Conservation (phyloP, 2,797 vertebrate species). For the Neosalanx taihuensis region DNA sequence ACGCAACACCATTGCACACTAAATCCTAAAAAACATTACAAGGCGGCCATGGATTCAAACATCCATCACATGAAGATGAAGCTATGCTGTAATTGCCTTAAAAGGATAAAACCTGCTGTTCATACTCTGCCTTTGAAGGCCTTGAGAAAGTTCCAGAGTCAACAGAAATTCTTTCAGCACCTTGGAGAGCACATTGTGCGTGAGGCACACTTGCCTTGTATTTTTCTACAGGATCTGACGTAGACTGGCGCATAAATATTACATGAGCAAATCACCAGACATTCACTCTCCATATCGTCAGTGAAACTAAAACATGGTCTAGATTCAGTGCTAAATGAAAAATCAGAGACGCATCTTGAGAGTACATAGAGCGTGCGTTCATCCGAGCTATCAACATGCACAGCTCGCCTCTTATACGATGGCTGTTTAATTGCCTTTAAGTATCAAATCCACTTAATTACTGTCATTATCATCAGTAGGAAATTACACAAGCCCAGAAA, state of each 20-base stretch:
- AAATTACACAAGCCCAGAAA: slow-evolving; percentile 65
- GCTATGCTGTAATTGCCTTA: not conserved
- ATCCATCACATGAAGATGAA: not conserved
- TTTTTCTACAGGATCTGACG: too few species aligned
- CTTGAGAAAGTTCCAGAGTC: not conserved
- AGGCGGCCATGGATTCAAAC: slow-evolving; percentile 14
- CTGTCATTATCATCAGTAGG: slow-evolving; percentile 76
- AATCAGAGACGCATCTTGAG: slow-evolving; percentile 10
- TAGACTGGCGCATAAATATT: too few species aligned
- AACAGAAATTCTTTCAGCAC: slow-evolving; percentile 35
- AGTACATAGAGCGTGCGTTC: slow-evolving; percentile 17
- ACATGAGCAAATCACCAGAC: not conserved
- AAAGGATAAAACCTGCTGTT: not conserved
- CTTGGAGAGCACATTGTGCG: slow-evolving; percentile 39
- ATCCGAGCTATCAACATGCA: slow-evolving; percentile 25
- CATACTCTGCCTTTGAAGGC: not conserved
- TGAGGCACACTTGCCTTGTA: too few species aligned
- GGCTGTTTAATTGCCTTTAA: slow-evolving; percentile 72
- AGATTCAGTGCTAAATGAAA: too few species aligned
- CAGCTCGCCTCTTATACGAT: slow-evolving; percentile 59
- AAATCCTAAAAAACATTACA: slow-evolving; percentile 22
- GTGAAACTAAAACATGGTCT: not conserved
- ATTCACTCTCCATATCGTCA: not conserved
- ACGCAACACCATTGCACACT: not conserved
- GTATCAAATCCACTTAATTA: slow-evolving; percentile 75